These are phyloP conservation scores for Deilephila elpenor DNA, from an alignment of 2,888 invertebrate species.

Conservation along the genomic window DNA sequence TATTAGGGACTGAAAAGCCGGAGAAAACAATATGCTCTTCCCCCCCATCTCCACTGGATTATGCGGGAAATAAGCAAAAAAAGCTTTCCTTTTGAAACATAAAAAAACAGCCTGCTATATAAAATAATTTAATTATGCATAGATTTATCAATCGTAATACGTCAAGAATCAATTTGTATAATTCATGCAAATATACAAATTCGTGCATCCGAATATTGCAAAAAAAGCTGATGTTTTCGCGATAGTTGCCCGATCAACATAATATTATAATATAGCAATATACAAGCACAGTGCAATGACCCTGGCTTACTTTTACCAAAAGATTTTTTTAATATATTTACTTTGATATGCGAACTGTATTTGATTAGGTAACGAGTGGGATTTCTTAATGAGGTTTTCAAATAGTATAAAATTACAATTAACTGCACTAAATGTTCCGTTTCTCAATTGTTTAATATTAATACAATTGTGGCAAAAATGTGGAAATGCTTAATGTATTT, in stretches of 20 bases:
- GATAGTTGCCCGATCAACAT: slow-evolving; percentile 17
- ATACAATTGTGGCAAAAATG: background rate
- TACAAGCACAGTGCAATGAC: slow-evolving; percentile 28
- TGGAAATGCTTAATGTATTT: background rate
- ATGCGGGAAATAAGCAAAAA: no score
- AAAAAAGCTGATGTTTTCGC: slow-evolving; percentile 23
- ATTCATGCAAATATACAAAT: no score
- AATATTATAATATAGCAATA: background rate
- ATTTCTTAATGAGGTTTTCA: background rate
- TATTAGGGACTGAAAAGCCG: no score
- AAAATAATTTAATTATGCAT: no score
- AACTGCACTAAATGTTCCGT: background rate
- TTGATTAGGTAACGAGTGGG: slow-evolving; percentile 2
- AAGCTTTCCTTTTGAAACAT: no score
- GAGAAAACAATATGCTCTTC: no score
- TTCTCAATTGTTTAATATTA: background rate
- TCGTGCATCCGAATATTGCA: slow-evolving; percentile 2
- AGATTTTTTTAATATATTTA: slow-evolving; percentile 5
- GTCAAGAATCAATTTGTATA: no score
- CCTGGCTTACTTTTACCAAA: slow-evolving; percentile 32
- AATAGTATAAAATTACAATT: slow-evolving; percentile 4
- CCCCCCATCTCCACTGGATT: no score
- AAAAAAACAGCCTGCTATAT: no score
- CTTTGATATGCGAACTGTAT: background rate
- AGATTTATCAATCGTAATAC: no score